These are phyloP conservation scores for zebrafish (Danio rerio) DNA, from an alignment of 2,113 vertebrate species.

Conservation along the genomic window GRCz12tu NC_133200.1:39296001-39296500, in stretches of 20 bases:
- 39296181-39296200: slow-evolving; percentile 72
- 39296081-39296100: slow-evolving; percentile 71
- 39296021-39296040: slow-evolving; percentile 78
- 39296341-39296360: slow-evolving; percentile 52
- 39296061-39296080: slow-evolving; percentile 82
- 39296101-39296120: slow-evolving; percentile 53
- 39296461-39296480: slow-evolving; percentile 16
- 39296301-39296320: slow-evolving; percentile 34
- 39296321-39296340: slow-evolving; percentile 41
- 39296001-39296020: slow-evolving; percentile 61
- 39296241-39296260: slow-evolving; percentile 23
- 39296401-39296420: slow-evolving; percentile 52
- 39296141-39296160: slow-evolving; percentile 49
- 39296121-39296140: neutral
- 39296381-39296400: slow-evolving; percentile 48
- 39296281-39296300: slow-evolving; percentile 23
- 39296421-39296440: slow-evolving; percentile 49
- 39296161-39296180: slow-evolving; percentile 45
- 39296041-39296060: slow-evolving; percentile 79
- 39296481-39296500: neutral
- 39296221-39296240: slow-evolving; percentile 29
- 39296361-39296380: slow-evolving; percentile 51
- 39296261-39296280: slow-evolving; percentile 49
- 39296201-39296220: slow-evolving; percentile 68
- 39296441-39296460: neutral